phyloP scores from a whole-genome alignment of 2,888 invertebrate species.

The Drosophila subquinaria region DNA sequence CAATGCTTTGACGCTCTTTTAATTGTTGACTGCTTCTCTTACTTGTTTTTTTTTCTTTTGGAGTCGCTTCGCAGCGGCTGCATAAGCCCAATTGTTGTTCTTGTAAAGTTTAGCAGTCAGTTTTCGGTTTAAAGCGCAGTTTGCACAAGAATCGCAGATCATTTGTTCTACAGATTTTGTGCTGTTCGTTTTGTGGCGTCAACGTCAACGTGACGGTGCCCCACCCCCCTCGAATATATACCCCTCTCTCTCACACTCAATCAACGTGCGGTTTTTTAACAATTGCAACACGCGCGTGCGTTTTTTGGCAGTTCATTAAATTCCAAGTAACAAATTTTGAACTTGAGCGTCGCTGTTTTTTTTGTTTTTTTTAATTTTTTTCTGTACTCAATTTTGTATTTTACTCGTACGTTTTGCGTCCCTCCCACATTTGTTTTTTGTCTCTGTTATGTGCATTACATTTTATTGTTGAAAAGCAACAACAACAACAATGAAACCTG shows the following conservation, averaged over 20 bases:
- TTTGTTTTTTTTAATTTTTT: conserved; percentile 18
- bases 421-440: neutral
- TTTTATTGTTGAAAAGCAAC: conserved; percentile 8
- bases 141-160: conserved; percentile 46
- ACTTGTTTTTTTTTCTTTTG: neutral
- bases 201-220: conserved; percentile 44
- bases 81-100: conserved; percentile 8
- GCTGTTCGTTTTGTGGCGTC: conserved; percentile 36
- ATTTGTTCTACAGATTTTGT: conserved; percentile 58
- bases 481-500: conserved; percentile 27
- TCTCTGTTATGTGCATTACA: conserved; percentile 22
- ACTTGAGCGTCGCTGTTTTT: conserved; percentile 21
- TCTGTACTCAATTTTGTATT: conserved; percentile 6
- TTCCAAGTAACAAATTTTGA: conserved; percentile 46
- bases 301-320: conserved; percentile 54
- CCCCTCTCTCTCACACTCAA: neutral
- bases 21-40: neutral
- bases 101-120: conserved; percentile 2
- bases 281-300: conserved; percentile 51
- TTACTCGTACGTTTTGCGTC: neutral
- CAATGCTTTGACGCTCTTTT: conserved; percentile 15
- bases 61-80: neutral
- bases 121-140: conserved; percentile 51
- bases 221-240: neutral
- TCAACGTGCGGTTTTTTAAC: neutral